These are phyloP conservation scores for Lepus townsendii DNA, from an alignment of 2,797 vertebrate genomes.

Conservation along the genomic window DNA sequence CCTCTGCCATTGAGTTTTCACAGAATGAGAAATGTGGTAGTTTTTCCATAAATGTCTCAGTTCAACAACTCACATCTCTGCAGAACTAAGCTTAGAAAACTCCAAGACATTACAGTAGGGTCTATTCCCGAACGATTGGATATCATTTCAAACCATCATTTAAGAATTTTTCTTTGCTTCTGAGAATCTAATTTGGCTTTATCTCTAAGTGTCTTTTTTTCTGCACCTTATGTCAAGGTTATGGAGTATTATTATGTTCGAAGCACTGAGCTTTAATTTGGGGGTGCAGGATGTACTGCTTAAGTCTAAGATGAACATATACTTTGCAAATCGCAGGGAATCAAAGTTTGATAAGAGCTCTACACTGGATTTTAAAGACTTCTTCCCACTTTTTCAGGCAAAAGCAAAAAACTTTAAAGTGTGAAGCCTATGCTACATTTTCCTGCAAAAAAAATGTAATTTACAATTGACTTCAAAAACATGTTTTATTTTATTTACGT, in stretches of 20 bases:
- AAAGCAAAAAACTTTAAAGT: constrained; percentile 36
- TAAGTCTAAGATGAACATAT: constrained; percentile 19
- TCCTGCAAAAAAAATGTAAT: background rate
- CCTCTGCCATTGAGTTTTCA: constrained; percentile 12
- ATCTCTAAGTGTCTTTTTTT: background rate
- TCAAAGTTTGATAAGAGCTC: constrained; percentile 24
- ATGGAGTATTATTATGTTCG: constrained; percentile 22
- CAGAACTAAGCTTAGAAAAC: background rate
- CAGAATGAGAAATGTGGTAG: constrained; percentile 17
- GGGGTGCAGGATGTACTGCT: background rate
- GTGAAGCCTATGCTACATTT: constrained; percentile 21
- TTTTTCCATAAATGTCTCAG: background rate
- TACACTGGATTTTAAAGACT: background rate
- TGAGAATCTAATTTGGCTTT: background rate
- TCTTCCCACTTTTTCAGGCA: constrained; percentile 24
- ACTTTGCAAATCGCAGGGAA: background rate
- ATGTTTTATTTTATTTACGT: constrained; percentile 40
- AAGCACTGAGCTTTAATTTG: constrained; percentile 16
- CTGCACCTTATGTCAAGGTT: background rate
- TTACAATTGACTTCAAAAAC: constrained; percentile 44
- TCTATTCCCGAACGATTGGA: background rate
- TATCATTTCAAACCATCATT: constrained; percentile 33
- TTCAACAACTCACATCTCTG: background rate
- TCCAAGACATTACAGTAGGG: background rate
- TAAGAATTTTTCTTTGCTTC: constrained; percentile 17